phyloP scores from a whole-genome alignment of 1,140 invertebrate species.

The Danaus plexippus region DNA sequence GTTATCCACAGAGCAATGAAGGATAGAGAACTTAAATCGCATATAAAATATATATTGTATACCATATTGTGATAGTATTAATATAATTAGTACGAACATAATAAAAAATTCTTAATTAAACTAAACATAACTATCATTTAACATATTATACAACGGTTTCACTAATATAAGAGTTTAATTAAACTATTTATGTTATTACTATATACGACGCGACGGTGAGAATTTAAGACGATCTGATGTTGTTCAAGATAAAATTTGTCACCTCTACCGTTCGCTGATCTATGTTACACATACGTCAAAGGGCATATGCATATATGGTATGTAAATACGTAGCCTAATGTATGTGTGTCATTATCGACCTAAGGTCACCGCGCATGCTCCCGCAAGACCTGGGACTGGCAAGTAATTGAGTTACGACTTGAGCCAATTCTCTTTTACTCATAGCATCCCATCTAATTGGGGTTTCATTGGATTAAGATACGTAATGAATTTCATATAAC shows the following conservation, averaged over 20 bases:
- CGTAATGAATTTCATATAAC: no score
- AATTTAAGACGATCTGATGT: no score
- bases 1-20: conserved; percentile 28
- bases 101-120: not conserved
- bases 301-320: conserved; percentile 69
- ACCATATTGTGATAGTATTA: no score
- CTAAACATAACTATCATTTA: not conserved
- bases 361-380: conserved; percentile 68
- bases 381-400: conserved; percentile 55
- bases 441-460: conserved; percentile 65
- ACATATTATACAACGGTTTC: not conserved
- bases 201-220: not conserved
- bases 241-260: not conserved
- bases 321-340: conserved; percentile 69
- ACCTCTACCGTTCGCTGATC: conserved; percentile 24
- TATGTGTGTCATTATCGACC: conserved; percentile 71
- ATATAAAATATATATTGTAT: not conserved
- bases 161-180: no score
- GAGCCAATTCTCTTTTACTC: conserved; percentile 68
- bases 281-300: conserved; percentile 54
- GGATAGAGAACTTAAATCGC: conserved; percentile 6
- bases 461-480: conserved; percentile 4
- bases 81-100: no score
- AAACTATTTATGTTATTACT: no score
- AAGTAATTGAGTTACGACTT: conserved; percentile 71